These are phyloP conservation scores for Drosophila saltans DNA, from an alignment of 1,140 invertebrate genomes.

Conservation along the genomic window DNA sequence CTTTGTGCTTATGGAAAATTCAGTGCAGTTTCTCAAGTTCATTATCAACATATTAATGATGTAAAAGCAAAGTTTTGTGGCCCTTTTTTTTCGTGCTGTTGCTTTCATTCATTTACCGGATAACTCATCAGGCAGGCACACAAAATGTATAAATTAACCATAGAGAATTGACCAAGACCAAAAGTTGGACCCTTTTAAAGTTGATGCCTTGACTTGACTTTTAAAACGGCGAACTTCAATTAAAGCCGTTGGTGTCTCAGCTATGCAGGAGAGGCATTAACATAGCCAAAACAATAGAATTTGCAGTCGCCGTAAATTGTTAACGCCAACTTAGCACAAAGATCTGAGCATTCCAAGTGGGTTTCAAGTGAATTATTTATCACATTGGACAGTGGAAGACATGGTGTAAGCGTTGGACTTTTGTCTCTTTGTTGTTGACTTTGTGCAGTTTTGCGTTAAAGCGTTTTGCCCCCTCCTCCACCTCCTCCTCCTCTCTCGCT, in stretches of 20 bases:
- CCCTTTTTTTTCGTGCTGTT: not conserved
- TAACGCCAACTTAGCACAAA: slow-evolving; percentile 42
- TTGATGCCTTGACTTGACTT: not conserved
- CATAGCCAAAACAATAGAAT: slow-evolving; percentile 26
- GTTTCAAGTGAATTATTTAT: slow-evolving; percentile 66
- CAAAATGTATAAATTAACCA: slow-evolving; percentile 12
- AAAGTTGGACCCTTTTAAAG: not conserved
- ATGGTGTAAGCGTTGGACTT: not conserved
- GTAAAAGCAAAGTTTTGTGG: slow-evolving; percentile 28
- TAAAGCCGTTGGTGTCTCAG: not conserved
- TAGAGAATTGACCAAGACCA: not conserved
- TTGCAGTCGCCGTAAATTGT: slow-evolving; percentile 49
- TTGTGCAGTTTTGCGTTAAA: slow-evolving; percentile 31
- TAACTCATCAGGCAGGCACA: slow-evolving; percentile 6
- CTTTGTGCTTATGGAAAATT: slow-evolving; percentile 12
- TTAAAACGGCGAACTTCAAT: not conserved
- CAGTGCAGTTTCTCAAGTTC: slow-evolving; percentile 20
- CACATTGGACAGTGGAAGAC: slow-evolving; percentile 35
- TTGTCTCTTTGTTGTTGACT: slow-evolving; percentile 49
- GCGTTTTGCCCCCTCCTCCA: not conserved
- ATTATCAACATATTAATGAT: slow-evolving; percentile 30
- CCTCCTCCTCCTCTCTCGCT: not conserved
- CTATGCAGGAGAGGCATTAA: not conserved
- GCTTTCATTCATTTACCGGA: slow-evolving; percentile 2
- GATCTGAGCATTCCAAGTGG: slow-evolving; percentile 39